Percentiles rank a stretch among this genome's conserved stretches.
phyloP scores from a whole-genome alignment of 92 coral and sea anemone species.

The Umimayanthus kanabou region DNA sequence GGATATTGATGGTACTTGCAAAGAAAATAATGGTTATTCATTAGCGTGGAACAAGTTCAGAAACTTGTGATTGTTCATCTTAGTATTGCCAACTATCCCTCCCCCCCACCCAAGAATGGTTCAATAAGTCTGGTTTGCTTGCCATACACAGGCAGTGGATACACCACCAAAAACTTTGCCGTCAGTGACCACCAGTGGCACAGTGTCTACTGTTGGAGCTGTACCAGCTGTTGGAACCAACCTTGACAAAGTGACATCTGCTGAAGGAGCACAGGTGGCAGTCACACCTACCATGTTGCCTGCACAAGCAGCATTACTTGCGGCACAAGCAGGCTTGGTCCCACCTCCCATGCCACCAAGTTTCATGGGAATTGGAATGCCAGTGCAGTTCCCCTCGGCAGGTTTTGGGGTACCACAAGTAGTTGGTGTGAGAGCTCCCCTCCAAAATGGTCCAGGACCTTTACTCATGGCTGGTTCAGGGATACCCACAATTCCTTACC shows the following conservation, averaged over 20 bases:
- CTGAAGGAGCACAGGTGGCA: neutral
- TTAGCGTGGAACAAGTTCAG: neutral
- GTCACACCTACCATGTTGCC: slow-evolving; percentile 16
- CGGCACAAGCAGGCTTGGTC: slow-evolving; percentile 15
- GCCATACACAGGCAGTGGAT: slow-evolving; percentile 12
- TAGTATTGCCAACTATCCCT: neutral
- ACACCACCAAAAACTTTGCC: neutral
- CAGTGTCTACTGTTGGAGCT: slow-evolving; percentile 35
- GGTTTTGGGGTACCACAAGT: slow-evolving; percentile 38
- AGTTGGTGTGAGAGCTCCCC: slow-evolving; percentile 16
- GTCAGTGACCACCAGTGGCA: slow-evolving; percentile 1
- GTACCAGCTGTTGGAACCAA: slow-evolving; percentile 1
- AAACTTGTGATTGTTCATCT: neutral
- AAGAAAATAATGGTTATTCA: neutral
- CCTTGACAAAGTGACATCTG: neutral
- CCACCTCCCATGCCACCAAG: slow-evolving; percentile 42
- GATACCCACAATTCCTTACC: slow-evolving; percentile 32
- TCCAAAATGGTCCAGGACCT: slow-evolving; percentile 32
- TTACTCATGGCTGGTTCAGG: slow-evolving; percentile 18
- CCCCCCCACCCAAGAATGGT: neutral
- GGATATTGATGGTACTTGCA: neutral
- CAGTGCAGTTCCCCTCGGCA: slow-evolving; percentile 30
- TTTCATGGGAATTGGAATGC: slow-evolving; percentile 39
- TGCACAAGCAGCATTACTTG: slow-evolving; percentile 7
- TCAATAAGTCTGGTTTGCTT: neutral